Evolutionary conservation across 2,888 invertebrate genomes (phyloP), one percentile per base, ranked within the genome.

Genomic region (Tethea ocularis): DNA sequence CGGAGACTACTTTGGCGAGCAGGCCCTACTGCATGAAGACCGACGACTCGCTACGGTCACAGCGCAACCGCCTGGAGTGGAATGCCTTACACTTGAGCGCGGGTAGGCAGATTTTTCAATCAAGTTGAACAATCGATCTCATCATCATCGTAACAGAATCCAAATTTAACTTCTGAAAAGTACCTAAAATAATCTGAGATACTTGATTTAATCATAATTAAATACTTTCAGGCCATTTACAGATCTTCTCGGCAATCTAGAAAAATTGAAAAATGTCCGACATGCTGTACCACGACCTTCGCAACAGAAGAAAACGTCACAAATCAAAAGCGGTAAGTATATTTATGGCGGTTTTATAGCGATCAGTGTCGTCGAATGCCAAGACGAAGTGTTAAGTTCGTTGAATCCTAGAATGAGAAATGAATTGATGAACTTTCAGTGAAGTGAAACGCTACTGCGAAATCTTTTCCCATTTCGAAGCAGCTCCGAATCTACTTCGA

Each of bases 1-100:
- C 51, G 98, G 98, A 0, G 95, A 97, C 63, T 98, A 96, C 84
- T 98, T 98, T 83, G 98, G 98, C 0, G 98, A 98, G 79, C 96
- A 97, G 78, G 98, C 98, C 0, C 91, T 98, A 36, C 88, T 97
- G 56, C 96, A 96, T 80, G 97, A 98, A 69, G 98, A 98, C 80
- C 95, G 96, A 41, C 93, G 99, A 36, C 96, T 98, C 56, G 99
- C 99, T 8, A 98, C 97, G 66, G 97, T 98, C 22, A 97, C 97
- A 53, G 98, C 98, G 0, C 94, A 97, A 77, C 94, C 96, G 57
- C 95, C 98, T 23, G 95, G 98, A 63, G 95, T 98, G 57, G 95
- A 98, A 90, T 98, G 98, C 74, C 94, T 98, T 22, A 97, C 97
- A 0, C 90, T 99, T 22, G 97, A 98, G 71, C 94, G 97, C 90